Conservation (phyloP, 2,113 vertebrate genomes). For the Haemorhous mexicanus region DNA sequence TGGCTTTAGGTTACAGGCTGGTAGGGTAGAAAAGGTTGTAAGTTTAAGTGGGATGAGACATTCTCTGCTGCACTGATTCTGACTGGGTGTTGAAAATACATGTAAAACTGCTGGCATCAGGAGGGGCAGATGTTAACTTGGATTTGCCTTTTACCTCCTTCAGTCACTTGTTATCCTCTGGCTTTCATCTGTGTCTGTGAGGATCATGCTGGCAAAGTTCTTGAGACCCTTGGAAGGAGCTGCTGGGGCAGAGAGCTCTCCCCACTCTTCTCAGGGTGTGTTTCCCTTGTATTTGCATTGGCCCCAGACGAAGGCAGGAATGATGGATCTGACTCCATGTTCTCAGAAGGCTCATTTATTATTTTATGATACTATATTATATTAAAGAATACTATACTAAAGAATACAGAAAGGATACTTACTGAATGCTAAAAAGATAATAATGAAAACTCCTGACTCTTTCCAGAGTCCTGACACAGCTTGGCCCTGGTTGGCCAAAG, state of each 20-base stretch:
- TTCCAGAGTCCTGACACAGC: too few species aligned
- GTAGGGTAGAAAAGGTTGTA: neutral
- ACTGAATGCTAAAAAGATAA: too few species aligned
- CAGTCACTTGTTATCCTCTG: fast-evolving
- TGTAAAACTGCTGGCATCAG: neutral
- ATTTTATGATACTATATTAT: too few species aligned
- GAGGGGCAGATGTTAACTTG: neutral
- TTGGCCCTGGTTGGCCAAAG: too few species aligned
- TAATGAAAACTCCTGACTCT: too few species aligned
- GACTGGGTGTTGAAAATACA: neutral
- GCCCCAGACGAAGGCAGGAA: too few species aligned
- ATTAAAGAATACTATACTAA: too few species aligned
- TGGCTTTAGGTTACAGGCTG: neutral
- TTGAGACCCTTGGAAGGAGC: neutral
- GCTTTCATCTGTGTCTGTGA: neutral
- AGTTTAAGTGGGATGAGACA: neutral
- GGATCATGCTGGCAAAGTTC: neutral
- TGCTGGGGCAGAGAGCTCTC: neutral
- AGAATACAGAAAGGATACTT: too few species aligned
- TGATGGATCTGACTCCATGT: too few species aligned
- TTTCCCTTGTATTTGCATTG: neutral
- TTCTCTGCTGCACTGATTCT: neutral
- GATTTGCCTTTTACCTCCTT: neutral
- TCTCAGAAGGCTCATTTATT: too few species aligned
- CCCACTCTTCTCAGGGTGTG: neutral